Conservation (phyloP, 2,113 vertebrate species). For the Etia nguti region DNA sequence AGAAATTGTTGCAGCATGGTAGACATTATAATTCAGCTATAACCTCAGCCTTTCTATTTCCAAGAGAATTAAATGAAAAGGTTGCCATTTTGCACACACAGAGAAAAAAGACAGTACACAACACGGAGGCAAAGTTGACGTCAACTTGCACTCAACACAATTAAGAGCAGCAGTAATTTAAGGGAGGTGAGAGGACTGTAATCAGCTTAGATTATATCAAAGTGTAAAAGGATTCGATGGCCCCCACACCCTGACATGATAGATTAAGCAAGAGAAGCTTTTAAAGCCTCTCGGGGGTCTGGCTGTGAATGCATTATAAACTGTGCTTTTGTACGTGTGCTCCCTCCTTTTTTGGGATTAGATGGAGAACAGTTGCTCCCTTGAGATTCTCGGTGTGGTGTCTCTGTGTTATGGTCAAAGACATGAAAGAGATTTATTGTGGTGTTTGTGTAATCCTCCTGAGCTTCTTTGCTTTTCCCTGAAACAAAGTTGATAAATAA, state of each 20-base stretch:
- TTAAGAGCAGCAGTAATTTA: conserved; percentile 1
- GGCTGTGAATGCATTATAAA: conserved; percentile 40
- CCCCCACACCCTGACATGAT: conserved; percentile 34
- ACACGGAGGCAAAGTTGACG: not conserved
- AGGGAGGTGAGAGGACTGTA: conserved; percentile 25
- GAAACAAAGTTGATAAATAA: conserved; percentile 18
- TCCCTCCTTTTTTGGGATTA: conserved; percentile 41
- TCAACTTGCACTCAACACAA: not conserved
- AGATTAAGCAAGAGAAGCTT: conserved; percentile 45
- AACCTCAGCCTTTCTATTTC: not conserved
- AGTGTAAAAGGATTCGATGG: conserved; percentile 41
- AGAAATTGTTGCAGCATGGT: not conserved
- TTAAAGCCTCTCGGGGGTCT: conserved; percentile 43
- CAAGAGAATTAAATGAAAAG: not conserved
- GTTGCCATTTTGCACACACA: not conserved
- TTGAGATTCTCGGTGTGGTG: conserved; percentile 15
- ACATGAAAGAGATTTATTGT: conserved; percentile 49
- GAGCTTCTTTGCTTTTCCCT: conserved; percentile 38
- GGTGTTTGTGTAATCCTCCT: conserved; percentile 54
- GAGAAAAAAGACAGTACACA: not conserved
- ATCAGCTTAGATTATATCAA: conserved; percentile 59
- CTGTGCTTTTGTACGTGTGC: conserved; percentile 28
- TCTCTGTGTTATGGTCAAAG: conserved; percentile 38
- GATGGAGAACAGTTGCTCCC: conserved; percentile 49
- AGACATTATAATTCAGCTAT: not conserved